Conservation (phyloP, 2,797 vertebrate genomes). For the Florisuga fusca region DNA sequence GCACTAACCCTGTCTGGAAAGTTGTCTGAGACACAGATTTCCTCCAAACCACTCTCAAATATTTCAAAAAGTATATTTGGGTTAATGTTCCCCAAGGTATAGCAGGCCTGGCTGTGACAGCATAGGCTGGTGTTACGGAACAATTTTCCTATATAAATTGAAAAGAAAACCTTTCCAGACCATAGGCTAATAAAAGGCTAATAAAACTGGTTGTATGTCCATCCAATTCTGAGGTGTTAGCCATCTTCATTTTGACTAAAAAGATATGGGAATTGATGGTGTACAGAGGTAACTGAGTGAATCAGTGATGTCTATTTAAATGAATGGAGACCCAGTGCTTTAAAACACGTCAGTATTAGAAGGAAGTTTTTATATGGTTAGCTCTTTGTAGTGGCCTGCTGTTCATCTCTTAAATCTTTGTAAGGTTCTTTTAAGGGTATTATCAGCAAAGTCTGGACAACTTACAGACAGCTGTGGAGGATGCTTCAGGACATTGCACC, state of each 20-base stretch:
- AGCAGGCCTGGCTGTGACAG: background rate
- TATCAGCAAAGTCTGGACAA: background rate
- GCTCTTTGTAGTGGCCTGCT: background rate
- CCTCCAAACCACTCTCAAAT: background rate
- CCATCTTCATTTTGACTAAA: background rate
- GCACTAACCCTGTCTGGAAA: background rate
- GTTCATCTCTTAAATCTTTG: background rate
- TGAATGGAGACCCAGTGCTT: background rate
- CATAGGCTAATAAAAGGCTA: background rate
- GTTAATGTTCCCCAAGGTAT: background rate
- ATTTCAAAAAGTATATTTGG: background rate
- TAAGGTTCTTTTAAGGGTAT: background rate
- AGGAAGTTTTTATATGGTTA: fast-evolving
- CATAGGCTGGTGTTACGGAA: background rate
- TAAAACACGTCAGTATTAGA: background rate
- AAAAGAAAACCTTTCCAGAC: background rate
- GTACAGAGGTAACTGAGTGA: background rate
- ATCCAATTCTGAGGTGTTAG: background rate
- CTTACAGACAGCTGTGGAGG: background rate
- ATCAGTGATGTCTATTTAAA: background rate
- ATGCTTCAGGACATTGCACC: background rate
- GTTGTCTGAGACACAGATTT: background rate
- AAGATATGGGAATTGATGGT: background rate
- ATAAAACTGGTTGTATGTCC: background rate
- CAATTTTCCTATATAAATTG: background rate